Evolutionary conservation across 2,797 vertebrate genomes (phyloP).

Genomic region (Alauda arvensis): DNA sequence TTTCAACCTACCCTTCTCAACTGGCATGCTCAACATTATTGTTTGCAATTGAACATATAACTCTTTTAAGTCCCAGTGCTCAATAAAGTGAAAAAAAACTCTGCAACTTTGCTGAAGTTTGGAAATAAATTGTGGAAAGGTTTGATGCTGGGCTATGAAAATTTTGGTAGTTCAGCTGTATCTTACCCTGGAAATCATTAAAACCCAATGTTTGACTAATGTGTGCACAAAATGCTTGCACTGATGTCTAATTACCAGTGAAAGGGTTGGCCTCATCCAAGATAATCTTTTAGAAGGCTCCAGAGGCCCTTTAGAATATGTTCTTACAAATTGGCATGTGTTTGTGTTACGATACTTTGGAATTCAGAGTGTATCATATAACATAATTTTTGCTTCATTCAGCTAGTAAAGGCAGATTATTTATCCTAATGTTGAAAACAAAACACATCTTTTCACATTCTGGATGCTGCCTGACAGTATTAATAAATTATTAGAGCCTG

Average conservation of each 20-base stretch:
- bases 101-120: neutral
- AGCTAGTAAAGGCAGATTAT: neutral
- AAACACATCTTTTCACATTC: neutral
- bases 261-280: neutral
- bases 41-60: neutral
- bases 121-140: neutral
- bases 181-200: neutral
- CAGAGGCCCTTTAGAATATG: neutral
- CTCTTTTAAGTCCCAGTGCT: neutral
- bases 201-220: neutral
- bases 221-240: neutral
- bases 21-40: neutral
- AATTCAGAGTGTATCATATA: neutral
- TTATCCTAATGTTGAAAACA: neutral
- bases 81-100: neutral
- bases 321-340: neutral
- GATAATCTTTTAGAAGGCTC: neutral
- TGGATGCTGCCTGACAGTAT: neutral
- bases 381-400: neutral
- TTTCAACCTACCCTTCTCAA: neutral
- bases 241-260: neutral
- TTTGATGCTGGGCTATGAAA: neutral
- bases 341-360: neutral
- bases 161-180: neutral
- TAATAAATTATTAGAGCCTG: neutral